Evolutionary conservation across 2,888 invertebrate genomes (phyloP), one percentile per base, ranked within the genome.

Genomic region (Pantelozetes paolii): DNA sequence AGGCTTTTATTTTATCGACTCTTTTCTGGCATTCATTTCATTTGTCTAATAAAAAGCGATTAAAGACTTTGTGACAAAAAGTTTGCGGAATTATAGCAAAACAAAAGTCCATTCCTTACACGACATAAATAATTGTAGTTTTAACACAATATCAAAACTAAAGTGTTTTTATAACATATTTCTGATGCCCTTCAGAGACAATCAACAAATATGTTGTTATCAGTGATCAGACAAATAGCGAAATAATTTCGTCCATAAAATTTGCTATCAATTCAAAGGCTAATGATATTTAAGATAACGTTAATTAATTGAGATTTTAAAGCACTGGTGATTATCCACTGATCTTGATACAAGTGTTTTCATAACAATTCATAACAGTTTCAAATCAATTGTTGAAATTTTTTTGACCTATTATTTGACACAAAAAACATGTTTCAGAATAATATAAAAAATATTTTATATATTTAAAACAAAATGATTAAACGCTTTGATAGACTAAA

Each of bases 151-250:
- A 26, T 54, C 9, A 54, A 26, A 54, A 54, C 1, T 26, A 23
- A 54, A 11, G 26, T 26, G 28, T 54, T 26, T 9, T 26, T 23
- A 26, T 54, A 23, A 23, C 28, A 54, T 54, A 26, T 23, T 54
- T 54, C 26, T 54, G n/a, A 50, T 54, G 54, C 26, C 54, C 54
- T 54, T 54, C 54, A 54, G 26, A 54, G 20, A 8, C 6, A 54
- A 26, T 54, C 54, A 54, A 54, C 54, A 26, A 26, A 50, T 50
- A 36, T 8, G 5, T 8, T 36, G 36, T 36, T 45, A 45, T 45
- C 1, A 50, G 45, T n/a, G 26, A 54, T 54, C 26, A 54, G 26
- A 54, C 54, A 26, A 54, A 50, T 50, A 20, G 45, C 45, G 15
- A 45, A 45, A 18, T 15, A 15, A 45, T 45, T 45, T 45, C 36